A percentile compares a stretch with the other conserved stretches of the same genome.
phyloP scores from a whole-genome alignment of 1,140 invertebrate species.

The Anoplophora glabripennis region DNA sequence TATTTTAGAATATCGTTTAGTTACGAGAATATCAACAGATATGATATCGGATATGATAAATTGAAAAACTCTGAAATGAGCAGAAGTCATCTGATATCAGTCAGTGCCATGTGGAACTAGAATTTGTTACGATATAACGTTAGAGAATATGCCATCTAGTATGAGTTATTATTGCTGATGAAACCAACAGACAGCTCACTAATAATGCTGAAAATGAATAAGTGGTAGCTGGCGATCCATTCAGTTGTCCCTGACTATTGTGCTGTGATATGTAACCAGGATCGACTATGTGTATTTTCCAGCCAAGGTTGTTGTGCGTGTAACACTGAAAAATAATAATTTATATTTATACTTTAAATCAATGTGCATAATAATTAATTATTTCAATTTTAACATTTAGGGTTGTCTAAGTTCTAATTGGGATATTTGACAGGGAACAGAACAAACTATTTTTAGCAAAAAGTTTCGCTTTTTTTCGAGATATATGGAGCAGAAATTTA shows the following conservation, averaged over 20 bases:
- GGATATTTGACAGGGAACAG: too few species aligned
- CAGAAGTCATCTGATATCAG: neutral
- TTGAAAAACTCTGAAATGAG: neutral
- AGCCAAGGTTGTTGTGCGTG: constrained; percentile 85
- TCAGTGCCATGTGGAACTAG: neutral
- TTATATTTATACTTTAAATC: too few species aligned
- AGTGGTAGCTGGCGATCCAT: neutral
- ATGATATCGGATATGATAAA: too few species aligned
- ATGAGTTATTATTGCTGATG: neutral
- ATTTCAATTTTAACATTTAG: too few species aligned
- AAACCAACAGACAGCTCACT: neutral
- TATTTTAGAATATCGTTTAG: too few species aligned
- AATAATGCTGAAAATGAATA: neutral
- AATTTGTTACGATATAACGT: neutral
- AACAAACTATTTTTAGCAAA: too few species aligned
- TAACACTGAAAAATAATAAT: constrained; percentile 73
- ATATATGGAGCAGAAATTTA: too few species aligned
- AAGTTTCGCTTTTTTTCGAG: too few species aligned
- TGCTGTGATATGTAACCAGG: constrained; percentile 51
- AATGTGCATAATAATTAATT: too few species aligned
- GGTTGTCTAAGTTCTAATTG: too few species aligned
- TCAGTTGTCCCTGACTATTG: too few species aligned
- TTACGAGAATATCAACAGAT: too few species aligned
- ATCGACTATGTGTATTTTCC: constrained; percentile 89
- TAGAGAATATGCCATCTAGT: neutral